Conservation (phyloP, 2,797 vertebrate species). For the Moxostoma hubbsi region DNA sequence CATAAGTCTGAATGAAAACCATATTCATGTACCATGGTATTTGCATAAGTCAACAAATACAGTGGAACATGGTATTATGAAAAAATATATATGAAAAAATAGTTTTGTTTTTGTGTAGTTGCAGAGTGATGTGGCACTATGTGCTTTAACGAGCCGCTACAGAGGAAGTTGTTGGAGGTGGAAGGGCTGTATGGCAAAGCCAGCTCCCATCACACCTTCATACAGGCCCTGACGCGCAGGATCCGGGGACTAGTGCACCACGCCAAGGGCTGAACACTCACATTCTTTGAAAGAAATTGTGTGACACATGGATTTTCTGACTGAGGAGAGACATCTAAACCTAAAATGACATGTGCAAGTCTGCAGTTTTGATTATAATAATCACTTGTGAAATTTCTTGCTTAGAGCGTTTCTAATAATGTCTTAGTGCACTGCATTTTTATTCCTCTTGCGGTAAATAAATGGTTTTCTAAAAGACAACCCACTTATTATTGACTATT, state of each 20-base stretch:
- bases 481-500: constrained; percentile 20
- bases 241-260: constrained; percentile 90
- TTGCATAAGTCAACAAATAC: background rate
- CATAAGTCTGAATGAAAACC: background rate
- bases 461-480: constrained; percentile 46
- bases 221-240: constrained; percentile 93
- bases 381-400: constrained; percentile 49
- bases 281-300: background rate
- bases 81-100: background rate
- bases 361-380: constrained; percentile 48
- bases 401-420: constrained; percentile 28
- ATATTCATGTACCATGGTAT: background rate
- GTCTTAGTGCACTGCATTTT: constrained; percentile 52
- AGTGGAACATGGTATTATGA: background rate
- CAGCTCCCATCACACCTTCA: constrained; percentile 94
- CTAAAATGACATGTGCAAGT: background rate
- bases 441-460: constrained; percentile 63
- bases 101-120: constrained; percentile 53
- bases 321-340: background rate
- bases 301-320: background rate
- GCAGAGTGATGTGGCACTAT: no score
- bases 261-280: constrained; percentile 77
- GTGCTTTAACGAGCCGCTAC: constrained; percentile 94
- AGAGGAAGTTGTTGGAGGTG: constrained; percentile 95
- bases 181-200: constrained; percentile 93